A percentile compares a stretch with the other conserved stretches of the same genome.
Conservation (phyloP, 2,888 invertebrate species). For the Diachrysia chrysitis region DNA sequence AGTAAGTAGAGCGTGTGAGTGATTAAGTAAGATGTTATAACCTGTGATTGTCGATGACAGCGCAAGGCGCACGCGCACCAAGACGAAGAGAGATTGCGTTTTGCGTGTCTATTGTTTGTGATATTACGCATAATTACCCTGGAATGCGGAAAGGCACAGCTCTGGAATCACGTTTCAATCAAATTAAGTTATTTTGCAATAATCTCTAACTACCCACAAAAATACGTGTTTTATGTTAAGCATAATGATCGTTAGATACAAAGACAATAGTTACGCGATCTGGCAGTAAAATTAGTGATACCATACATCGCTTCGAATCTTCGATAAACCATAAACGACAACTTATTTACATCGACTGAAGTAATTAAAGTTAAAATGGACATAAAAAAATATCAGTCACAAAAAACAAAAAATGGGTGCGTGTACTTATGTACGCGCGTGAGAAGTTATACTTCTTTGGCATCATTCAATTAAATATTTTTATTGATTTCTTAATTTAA, state of each 20-base stretch:
- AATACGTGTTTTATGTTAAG: background rate
- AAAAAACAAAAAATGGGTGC: too few species aligned
- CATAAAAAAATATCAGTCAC: too few species aligned
- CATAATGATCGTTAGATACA: background rate
- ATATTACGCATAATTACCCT: slow-evolving; percentile 42
- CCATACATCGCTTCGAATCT: too few species aligned
- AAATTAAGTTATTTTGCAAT: slow-evolving; percentile 34
- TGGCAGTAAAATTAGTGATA: too few species aligned
- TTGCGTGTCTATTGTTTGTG: slow-evolving; percentile 54
- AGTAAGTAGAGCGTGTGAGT: slow-evolving; percentile 75
- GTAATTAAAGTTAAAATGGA: too few species aligned
- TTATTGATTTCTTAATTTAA: too few species aligned
- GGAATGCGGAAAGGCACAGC: slow-evolving; percentile 62
- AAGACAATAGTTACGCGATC: too few species aligned
- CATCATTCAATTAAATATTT: too few species aligned
- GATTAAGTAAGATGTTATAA: slow-evolving; percentile 73
- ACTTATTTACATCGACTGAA: too few species aligned
- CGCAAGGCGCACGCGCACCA: slow-evolving; percentile 45
- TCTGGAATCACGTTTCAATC: slow-evolving; percentile 39
- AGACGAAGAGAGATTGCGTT: slow-evolving; percentile 58
- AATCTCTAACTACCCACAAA: slow-evolving; percentile 9
- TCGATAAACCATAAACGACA: too few species aligned
- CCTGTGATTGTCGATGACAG: slow-evolving; percentile 46
- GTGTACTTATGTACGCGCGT: too few species aligned
- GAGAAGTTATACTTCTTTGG: too few species aligned